Percentiles rank a stretch among this genome's conserved stretches.
Conservation (phyloP, 2,797 vertebrate genomes). For the Otolemur crassicaudatus region DNA sequence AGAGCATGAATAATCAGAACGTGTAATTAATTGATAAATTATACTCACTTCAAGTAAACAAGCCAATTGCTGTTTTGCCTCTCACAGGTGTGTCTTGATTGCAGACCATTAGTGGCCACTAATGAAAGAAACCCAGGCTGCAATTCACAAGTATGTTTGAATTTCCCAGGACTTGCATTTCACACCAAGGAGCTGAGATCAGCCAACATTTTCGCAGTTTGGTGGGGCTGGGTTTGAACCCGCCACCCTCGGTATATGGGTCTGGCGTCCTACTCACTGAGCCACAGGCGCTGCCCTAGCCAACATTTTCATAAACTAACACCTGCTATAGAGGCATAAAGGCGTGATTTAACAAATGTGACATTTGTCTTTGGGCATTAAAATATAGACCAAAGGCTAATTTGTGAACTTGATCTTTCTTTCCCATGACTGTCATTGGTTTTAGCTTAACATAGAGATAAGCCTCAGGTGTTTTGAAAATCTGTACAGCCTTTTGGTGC, state of each 20-base stretch:
- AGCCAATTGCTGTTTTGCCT: constrained; percentile 14
- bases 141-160: neutral
- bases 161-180: constrained; percentile 51
- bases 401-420: constrained; percentile 44
- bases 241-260: too few relatives aligned
- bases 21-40: constrained; percentile 44
- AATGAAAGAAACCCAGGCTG: constrained; percentile 31
- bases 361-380: constrained; percentile 53
- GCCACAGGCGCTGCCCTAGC: too few relatives aligned
- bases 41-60: neutral
- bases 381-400: constrained; percentile 52
- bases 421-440: neutral
- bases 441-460: neutral
- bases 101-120: constrained; percentile 61
- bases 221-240: too few relatives aligned
- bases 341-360: constrained; percentile 19
- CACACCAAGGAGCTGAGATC: constrained; percentile 71
- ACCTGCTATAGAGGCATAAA: constrained; percentile 52
- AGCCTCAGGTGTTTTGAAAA: neutral
- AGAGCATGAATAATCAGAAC: constrained; percentile 57
- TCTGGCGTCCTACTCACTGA: too few relatives aligned
- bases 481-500: neutral
- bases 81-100: constrained; percentile 58
- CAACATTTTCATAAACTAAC: constrained; percentile 53
- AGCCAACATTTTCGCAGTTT: neutral